phyloP scores from a whole-genome alignment of 2,888 invertebrate species.

The Thymelicus lineola region DNA sequence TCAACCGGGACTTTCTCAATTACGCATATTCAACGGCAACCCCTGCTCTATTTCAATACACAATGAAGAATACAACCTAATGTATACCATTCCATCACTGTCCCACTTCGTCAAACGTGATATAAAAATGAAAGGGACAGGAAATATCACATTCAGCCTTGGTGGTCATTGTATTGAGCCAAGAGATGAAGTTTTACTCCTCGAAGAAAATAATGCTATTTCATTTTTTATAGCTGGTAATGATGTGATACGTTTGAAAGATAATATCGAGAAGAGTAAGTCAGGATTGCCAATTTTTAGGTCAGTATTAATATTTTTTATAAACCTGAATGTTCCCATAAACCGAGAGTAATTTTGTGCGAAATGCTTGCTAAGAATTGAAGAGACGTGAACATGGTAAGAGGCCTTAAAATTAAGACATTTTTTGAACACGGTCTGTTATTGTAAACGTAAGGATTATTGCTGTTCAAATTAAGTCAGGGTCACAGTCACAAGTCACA shows the following conservation, averaged over 20 bases:
- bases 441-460: too few relatives aligned
- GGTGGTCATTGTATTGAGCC: conserved; percentile 57
- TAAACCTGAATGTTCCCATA: too few relatives aligned
- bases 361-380: too few relatives aligned
- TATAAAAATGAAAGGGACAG: conserved; percentile 48
- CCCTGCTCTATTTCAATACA: conserved; percentile 77
- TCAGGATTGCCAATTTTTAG: conserved; percentile 84
- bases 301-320: conserved; percentile 60
- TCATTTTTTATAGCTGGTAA: conserved; percentile 62
- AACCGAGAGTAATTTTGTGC: too few relatives aligned
- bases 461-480: too few relatives aligned
- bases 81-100: conserved; percentile 61
- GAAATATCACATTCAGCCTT: conserved; percentile 52
- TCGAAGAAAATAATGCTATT: conserved; percentile 63
- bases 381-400: too few relatives aligned
- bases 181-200: conserved; percentile 51
- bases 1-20: conserved; percentile 78
- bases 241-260: conserved; percentile 58
- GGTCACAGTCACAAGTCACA: too few relatives aligned
- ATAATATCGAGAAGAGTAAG: conserved; percentile 82
- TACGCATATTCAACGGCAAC: conserved; percentile 86
- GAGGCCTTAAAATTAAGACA: too few relatives aligned
- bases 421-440: too few relatives aligned
- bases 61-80: conserved; percentile 67
- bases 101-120: conserved; percentile 59